Base-by-base conservation (phyloP, 2,113 vertebrate species). In the Callaeas wilsoni region DNA sequence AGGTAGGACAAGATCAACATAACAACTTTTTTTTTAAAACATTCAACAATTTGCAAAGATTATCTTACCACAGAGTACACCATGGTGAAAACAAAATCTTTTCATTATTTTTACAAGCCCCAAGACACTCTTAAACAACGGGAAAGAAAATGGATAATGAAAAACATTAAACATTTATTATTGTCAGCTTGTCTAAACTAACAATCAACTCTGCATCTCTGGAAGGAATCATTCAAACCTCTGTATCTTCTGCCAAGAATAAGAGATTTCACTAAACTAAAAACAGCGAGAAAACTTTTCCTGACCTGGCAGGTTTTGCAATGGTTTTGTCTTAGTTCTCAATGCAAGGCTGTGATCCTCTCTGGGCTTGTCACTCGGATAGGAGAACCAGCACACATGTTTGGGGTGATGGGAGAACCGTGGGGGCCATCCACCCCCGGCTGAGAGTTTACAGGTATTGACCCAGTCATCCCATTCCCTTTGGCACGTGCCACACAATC, bases 321-420 rank as follows among this genome's bases (percentile, higher is more conserved):
- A 30, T 97, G 56, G 65, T 97, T 97, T 78, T 95, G 96, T 53
- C 95, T 94, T 32, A 98, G 96, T n/a, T 98, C 97, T 67, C 7
- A 68, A 23, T 98, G 96, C 7, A 98, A 95, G 78, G 96, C 95
- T 84, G 96, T 74, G 95, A 98, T 98, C 93, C 94, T 98, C 39
- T 95, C 97, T 0, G 97, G 98, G 84, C 97, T 97, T 52, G 47
- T 97, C 81, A 98, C 87, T 91, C 81, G 90, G 1, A 76, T 20
- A 73, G 69, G 39, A 4, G 35, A 84, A 41, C 35, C 44, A 64
- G 53, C 46, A 60, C 20, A 18, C 5, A 46, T 1, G 0, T 60
- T 21, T 26, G 91, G 87, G 41, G 65, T 52, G 21, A 74, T 41
- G 71, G 2, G 32, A 75, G 13, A 29, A 13, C 78, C 64, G 33